A percentile compares a stretch with the other conserved stretches of the same genome.
These are phyloP conservation scores for Stenolophus ochropezus DNA, from an alignment of 2,888 invertebrate species.

Conservation along the genomic window DNA sequence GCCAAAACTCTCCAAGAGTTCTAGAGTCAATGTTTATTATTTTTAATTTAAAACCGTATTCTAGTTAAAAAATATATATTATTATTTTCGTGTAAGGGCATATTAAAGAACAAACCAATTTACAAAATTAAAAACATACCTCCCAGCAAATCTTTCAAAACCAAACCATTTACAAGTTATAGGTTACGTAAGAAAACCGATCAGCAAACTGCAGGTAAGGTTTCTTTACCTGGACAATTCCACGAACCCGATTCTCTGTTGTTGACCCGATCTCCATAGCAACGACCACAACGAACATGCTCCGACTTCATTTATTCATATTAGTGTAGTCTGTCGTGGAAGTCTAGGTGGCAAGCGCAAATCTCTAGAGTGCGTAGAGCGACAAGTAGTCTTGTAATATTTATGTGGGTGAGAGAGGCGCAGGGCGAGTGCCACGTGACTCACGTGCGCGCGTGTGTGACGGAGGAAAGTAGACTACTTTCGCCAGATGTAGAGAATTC, in stretches of 20 bases:
- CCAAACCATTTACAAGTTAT: no score
- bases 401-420: not conserved
- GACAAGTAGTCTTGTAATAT: conserved; percentile 4
- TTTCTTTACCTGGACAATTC: not conserved
- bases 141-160: no score
- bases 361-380: conserved; percentile 9
- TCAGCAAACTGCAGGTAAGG: not conserved
- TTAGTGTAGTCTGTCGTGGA: conserved; percentile 14
- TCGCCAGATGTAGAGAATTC: not conserved
- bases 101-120: no score
- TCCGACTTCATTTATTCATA: conserved; percentile 24
- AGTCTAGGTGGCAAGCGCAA: conserved; percentile 1
- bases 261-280: conserved; percentile 1
- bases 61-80: no score
- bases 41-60: no score
- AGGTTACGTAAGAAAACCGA: no score
- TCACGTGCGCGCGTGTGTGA: conserved; percentile 5
- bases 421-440: not conserved
- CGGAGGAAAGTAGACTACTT: conserved; percentile 10
- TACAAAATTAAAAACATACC: no score
- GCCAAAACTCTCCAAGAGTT: no score
- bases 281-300: not conserved
- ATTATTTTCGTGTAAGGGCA: no score
- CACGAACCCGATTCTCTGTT: not conserved
- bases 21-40: no score